Conservation (phyloP, 2,888 invertebrate species). For the Drosophila limbata region DNA sequence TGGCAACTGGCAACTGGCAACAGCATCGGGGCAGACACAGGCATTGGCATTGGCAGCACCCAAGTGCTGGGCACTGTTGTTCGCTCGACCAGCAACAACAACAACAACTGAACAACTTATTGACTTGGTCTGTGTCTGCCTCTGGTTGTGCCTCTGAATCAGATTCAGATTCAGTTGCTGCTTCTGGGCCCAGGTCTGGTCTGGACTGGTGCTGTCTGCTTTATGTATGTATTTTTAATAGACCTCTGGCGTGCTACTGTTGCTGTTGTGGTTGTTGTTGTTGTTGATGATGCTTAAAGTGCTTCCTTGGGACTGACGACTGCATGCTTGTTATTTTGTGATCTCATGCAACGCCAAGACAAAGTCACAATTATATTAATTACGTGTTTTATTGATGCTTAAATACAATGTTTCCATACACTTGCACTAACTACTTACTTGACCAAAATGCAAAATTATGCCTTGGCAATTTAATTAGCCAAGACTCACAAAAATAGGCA, state of each 20-base stretch:
- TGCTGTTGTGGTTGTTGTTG: conserved; percentile 23
- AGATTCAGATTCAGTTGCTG: conserved; percentile 15
- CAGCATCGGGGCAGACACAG: conserved; percentile 26
- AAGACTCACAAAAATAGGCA: not conserved
- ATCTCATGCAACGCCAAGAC: conserved; percentile 50
- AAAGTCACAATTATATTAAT: conserved; percentile 75
- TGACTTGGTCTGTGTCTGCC: conserved; percentile 53
- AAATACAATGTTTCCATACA: conserved; percentile 49
- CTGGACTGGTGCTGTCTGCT: conserved; percentile 63
- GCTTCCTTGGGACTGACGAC: conserved; percentile 8
- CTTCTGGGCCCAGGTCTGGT: conserved; percentile 46
- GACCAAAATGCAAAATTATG: conserved; percentile 13
- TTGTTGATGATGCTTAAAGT: conserved; percentile 18
- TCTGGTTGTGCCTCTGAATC: conserved; percentile 24
- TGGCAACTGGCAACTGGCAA: conserved; percentile 12
- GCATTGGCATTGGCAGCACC: conserved; percentile 57
- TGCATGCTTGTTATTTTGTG: conserved; percentile 47
- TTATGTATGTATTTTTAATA: conserved; percentile 74
- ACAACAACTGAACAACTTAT: conserved; percentile 59
- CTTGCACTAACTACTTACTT: conserved; percentile 5
- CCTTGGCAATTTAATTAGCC: conserved; percentile 8
- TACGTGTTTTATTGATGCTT: conserved; percentile 75
- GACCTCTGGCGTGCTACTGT: conserved; percentile 52
- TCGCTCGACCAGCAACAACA: conserved; percentile 34
- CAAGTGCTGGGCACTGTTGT: conserved; percentile 52